Evolutionary conservation across 2,113 vertebrate genomes (phyloP).

Genomic region (Echinops telfairi): DNA sequence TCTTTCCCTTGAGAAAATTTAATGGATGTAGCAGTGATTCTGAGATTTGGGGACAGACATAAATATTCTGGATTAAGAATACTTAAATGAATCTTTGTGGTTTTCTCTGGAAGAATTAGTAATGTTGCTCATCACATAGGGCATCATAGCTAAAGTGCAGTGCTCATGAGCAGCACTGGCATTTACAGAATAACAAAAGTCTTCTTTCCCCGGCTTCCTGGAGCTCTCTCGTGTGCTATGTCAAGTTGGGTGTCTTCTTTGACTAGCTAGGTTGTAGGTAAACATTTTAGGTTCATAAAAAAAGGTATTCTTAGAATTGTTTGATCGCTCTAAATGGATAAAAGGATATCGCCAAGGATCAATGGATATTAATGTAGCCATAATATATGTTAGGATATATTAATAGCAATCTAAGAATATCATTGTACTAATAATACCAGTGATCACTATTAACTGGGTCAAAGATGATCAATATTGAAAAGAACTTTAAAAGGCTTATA

Average conservation of each 20-base stretch:
- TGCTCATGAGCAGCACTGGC: neutral
- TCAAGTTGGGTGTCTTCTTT: slow-evolving; percentile 6
- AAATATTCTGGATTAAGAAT: neutral
- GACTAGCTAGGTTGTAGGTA: slow-evolving; percentile 19
- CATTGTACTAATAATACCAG: too few species aligned
- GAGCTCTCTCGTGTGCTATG: too few species aligned
- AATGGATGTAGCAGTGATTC: slow-evolving; percentile 3
- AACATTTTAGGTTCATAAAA: too few species aligned
- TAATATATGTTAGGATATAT: neutral
- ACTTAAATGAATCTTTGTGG: neutral
- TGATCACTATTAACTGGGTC: neutral
- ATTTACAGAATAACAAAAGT: neutral
- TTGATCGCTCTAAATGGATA: slow-evolving; percentile 15
- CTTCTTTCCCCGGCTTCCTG: neutral
- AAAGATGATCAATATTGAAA: slow-evolving; percentile 23
- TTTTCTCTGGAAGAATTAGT: neutral
- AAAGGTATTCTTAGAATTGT: neutral
- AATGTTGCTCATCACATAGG: neutral
- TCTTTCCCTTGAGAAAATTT: neutral
- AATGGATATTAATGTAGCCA: neutral
- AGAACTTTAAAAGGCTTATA: slow-evolving; percentile 29
- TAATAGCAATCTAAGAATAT: neutral
- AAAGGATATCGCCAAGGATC: slow-evolving; percentile 9
- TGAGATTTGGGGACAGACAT: neutral
- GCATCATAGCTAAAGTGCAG: neutral